Evolutionary conservation across 2,797 vertebrate species (phyloP).

Genomic region (Lycodopsis pacificus): DNA sequence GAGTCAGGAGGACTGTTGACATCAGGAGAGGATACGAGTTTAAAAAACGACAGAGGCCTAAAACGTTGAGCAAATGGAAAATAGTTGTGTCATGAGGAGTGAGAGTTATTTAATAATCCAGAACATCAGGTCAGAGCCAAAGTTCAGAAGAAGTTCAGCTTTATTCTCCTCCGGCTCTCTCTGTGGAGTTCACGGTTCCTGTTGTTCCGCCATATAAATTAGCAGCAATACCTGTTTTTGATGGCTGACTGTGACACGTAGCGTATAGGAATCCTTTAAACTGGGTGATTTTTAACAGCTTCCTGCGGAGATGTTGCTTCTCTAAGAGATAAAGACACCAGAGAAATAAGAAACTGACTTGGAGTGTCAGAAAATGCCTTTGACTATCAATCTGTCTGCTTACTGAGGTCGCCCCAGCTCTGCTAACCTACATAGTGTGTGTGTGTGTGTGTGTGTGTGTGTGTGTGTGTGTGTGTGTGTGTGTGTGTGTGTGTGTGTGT

Average conservation of each 20-base stretch:
- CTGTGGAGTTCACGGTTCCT: neutral
- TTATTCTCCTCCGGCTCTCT: neutral
- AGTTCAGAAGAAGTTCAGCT: slow-evolving; percentile 6
- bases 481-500: neutral
- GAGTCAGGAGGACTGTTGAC: neutral
- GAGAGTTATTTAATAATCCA: neutral
- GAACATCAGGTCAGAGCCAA: slow-evolving; percentile 1
- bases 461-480: neutral
- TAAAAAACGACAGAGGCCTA: neutral
- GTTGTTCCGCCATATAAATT: neutral
- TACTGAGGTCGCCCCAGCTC: neutral
- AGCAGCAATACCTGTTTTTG: neutral
- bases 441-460: slow-evolving; percentile 9
- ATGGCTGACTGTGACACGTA: neutral
- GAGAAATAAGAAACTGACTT: neutral
- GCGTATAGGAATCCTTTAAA: neutral
- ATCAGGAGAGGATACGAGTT: neutral
- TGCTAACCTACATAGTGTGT: neutral
- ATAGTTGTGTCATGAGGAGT: neutral
- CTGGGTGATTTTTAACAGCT: neutral
- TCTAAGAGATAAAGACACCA: neutral
- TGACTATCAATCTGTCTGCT: neutral
- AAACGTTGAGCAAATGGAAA: neutral
- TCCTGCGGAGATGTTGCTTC: neutral
- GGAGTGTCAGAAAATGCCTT: neutral